Percentiles rank a stretch among this genome's conserved stretches.
phyloP scores from a whole-genome alignment of 2,888 invertebrate species.

The Cyrtodaria siliqua region DNA sequence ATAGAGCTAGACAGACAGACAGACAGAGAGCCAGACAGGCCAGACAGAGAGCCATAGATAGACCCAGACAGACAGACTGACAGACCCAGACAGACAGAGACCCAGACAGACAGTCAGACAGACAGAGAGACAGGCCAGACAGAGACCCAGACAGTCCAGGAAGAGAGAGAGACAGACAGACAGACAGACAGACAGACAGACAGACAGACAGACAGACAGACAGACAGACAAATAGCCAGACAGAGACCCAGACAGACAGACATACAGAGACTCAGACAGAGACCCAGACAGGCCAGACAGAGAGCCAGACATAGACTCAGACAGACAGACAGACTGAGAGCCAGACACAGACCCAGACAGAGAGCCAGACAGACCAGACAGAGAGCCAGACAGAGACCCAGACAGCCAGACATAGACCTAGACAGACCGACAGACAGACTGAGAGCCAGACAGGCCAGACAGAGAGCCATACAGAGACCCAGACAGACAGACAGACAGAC shows the following conservation, averaged over 20 bases:
- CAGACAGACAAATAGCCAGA: conserved; percentile 12
- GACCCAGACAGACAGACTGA: conserved; percentile 5
- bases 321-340: conserved; percentile 14
- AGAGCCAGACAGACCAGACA: too few relatives aligned
- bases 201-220: conserved; percentile 15
- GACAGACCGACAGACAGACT: too few relatives aligned
- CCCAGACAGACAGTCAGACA: conserved; percentile 15
- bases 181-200: conserved; percentile 21
- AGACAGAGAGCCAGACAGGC: conserved; percentile 15
- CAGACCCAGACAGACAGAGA: conserved; percentile 10
- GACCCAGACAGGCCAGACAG: neutral
- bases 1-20: conserved; percentile 13
- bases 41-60: conserved; percentile 10
- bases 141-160: conserved; percentile 11
- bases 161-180: conserved; percentile 13
- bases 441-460: too few relatives aligned
- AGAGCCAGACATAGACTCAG: conserved; percentile 17
- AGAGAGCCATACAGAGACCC: too few relatives aligned
- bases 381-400: neutral
- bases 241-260: conserved; percentile 8
- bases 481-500: too few relatives aligned
- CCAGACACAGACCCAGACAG: too few relatives aligned
- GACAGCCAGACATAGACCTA: too few relatives aligned
- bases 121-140: conserved; percentile 13
- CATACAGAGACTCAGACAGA: neutral